Evolutionary conservation across 2,113 vertebrate genomes (phyloP).

Genomic region (Oreochromis spilurus): DNA sequence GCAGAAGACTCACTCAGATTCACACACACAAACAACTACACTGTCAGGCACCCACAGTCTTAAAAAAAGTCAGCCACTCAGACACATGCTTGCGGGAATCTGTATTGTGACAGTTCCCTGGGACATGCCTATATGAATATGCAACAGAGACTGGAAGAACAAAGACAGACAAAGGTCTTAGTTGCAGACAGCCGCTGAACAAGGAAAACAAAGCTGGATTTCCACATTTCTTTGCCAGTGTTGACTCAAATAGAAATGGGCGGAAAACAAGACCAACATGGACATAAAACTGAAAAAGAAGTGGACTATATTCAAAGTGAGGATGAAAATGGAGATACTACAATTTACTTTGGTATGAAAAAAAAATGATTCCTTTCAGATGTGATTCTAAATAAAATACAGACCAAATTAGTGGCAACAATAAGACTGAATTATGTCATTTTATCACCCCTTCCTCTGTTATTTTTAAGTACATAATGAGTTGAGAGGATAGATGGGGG

Average conservation of each 20-base stretch:
- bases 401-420: neutral
- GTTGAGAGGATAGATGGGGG: neutral
- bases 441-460: neutral
- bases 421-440: neutral
- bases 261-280: neutral
- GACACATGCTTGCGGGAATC: neutral
- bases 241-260: neutral
- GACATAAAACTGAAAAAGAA: neutral
- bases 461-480: neutral
- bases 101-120: conserved; percentile 9
- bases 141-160: conserved; percentile 1
- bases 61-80: neutral
- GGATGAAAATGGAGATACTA: neutral
- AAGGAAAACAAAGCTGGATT: neutral
- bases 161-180: conserved; percentile 5
- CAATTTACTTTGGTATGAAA: neutral
- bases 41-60: neutral
- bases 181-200: neutral
- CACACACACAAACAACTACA: neutral
- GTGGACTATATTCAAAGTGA: neutral
- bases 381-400: neutral
- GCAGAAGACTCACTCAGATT: conserved; percentile 5
- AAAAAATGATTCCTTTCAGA: neutral
- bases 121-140: conserved; percentile 36
- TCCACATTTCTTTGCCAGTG: neutral